Base-by-base conservation (phyloP, 2,888 invertebrate species). In the Microplitis manilae region DNA sequence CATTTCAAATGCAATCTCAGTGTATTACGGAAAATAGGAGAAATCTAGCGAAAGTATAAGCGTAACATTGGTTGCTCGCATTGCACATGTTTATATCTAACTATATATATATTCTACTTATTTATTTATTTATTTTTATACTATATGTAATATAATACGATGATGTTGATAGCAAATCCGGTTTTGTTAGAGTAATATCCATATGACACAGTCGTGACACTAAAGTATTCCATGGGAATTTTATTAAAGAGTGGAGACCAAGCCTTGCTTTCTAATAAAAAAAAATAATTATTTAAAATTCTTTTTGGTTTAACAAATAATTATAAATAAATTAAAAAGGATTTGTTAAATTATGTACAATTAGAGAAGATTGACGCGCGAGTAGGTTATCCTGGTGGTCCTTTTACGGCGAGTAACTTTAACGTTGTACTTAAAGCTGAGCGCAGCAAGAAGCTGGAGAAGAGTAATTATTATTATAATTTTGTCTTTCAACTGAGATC, bases 21-120 rank as follows among this genome's bases (percentile, higher is more conserved):
- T 68, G 83, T 79, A 87, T 87, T 85, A 85, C 85, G 83, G 87
- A 85, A 90, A 89, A 88, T 87, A 83, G 86, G 88, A 89, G 89
- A 89, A 89, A 89, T 84, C 86, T 83, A 82, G 86, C 83, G 87
- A 88, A 88, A 88, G 88, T 86, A 50, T 50, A 85, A 84, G 83
- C 83, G 83, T 83, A 85, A 85, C 84, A 77, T 78, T 41, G 76
- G 73, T 76, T 76, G 77, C 76, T 78, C 75, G 80, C 70, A 60
- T 80, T 81, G 80, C 81, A 80, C 82, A 40, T 59, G 15, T 13
- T 15, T 60, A n/a, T 61, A 39, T 72, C 15, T 71, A 39, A 20
- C n/a, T 38, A 41, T 70, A 1, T 60, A 70, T 69, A 15, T 64
- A 41, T 64, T 6, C 39, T 62, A 62, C 20, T 62, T 17, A 41